Percentiles rank a stretch among this genome's conserved stretches.
phyloP scores from a whole-genome alignment of 2,888 invertebrate species.

The Heliconius erato region DNA sequence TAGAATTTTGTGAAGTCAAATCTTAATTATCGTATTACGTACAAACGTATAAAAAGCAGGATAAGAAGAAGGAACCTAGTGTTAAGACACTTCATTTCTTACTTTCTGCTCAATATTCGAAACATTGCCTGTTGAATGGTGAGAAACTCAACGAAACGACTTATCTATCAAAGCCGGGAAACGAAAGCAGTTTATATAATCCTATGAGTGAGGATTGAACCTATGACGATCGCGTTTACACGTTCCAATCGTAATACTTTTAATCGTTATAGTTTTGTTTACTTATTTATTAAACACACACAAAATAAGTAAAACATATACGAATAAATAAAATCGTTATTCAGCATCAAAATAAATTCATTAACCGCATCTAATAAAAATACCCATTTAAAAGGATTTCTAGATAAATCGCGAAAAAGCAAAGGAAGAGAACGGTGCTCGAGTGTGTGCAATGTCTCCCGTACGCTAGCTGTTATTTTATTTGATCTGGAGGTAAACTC shows the following conservation, averaged over 20 bases:
- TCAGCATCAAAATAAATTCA: slow-evolving; percentile 13
- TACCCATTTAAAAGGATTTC: slow-evolving; percentile 14
- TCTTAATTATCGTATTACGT: neutral
- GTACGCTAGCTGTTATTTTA: slow-evolving; percentile 73
- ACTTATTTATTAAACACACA: neutral
- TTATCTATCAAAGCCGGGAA: too few species aligned
- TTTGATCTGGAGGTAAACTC: slow-evolving; percentile 82
- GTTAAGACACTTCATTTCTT: too few species aligned
- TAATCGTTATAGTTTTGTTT: too few species aligned
- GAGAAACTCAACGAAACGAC: too few species aligned
- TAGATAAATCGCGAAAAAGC: slow-evolving; percentile 32
- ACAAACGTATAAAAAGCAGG: neutral
- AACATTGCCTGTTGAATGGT: too few species aligned
- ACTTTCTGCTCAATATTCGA: too few species aligned
- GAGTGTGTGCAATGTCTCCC: slow-evolving; percentile 41
- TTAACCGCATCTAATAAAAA: slow-evolving; percentile 17
- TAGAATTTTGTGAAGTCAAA: slow-evolving; percentile 18
- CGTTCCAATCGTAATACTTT: too few species aligned
- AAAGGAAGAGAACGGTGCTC: slow-evolving; percentile 26
- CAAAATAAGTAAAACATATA: neutral
- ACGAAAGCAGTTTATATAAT: too few species aligned
- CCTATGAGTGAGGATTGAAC: too few species aligned
- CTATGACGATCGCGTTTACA: too few species aligned
- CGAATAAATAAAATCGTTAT: neutral
- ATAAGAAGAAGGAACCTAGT: neutral